Conservation (phyloP, 2,888 invertebrate genomes). For the Calameuta pallipes region DNA sequence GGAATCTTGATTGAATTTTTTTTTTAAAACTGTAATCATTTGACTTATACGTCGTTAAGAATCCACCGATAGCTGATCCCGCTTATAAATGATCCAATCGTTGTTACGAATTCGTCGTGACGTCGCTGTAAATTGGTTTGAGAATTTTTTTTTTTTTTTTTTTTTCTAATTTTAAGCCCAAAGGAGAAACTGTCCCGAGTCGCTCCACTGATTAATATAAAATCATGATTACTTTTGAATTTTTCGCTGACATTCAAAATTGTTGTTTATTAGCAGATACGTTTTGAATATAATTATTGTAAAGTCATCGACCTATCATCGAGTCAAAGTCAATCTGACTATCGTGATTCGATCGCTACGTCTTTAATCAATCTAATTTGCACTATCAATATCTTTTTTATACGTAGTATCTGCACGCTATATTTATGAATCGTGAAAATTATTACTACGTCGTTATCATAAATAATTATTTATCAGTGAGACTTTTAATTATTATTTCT, state of each 20-base stretch:
- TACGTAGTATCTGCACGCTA: accelerated
- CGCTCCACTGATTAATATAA: background rate
- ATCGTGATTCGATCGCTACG: too few species aligned
- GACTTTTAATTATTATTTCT: background rate
- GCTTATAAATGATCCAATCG: background rate
- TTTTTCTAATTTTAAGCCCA: background rate
- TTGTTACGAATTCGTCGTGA: background rate
- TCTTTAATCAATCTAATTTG: background rate
- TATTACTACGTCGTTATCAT: background rate
- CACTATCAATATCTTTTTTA: background rate
- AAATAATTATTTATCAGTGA: background rate
- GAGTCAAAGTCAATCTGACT: background rate
- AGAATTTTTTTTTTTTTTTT: background rate
- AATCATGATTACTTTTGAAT: background rate
- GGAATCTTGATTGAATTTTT: background rate
- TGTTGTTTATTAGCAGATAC: background rate
- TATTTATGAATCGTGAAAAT: background rate
- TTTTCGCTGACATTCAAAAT: background rate
- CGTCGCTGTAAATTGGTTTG: background rate
- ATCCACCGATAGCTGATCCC: background rate
- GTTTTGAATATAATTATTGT: background rate
- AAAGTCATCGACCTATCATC: background rate
- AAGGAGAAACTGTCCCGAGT: background rate
- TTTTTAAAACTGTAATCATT: background rate
- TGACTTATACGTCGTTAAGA: background rate